Percentiles rank a stretch among this genome's conserved stretches.
phyloP scores from a whole-genome alignment of 2,888 invertebrate species.

The Parasteatoda lunata region DNA sequence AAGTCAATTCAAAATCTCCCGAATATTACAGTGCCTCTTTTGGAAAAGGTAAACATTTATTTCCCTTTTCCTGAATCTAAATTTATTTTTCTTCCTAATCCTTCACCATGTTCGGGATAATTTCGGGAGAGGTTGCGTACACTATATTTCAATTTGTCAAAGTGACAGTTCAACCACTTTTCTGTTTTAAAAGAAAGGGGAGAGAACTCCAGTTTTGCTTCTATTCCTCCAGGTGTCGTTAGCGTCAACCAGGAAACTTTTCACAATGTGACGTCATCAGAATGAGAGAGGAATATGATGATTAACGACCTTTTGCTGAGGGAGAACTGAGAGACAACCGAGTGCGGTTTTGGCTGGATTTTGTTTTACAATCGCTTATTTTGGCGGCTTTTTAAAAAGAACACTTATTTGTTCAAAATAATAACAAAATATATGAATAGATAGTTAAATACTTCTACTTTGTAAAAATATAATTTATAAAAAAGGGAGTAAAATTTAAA shows the following conservation, averaged over 20 bases:
- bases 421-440: too few relatives aligned
- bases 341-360: slow-evolving; percentile 26
- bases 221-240: slow-evolving; percentile 69
- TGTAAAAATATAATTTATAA: too few relatives aligned
- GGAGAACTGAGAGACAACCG: slow-evolving; percentile 33
- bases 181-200: slow-evolving; percentile 53
- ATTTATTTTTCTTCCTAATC: slow-evolving; percentile 34
- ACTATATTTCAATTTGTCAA: slow-evolving; percentile 68
- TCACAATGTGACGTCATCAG: slow-evolving; percentile 67
- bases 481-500: too few relatives aligned
- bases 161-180: slow-evolving; percentile 64
- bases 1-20: not conserved
- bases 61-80: not conserved
- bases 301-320: slow-evolving; percentile 65
- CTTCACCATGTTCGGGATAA: slow-evolving; percentile 21
- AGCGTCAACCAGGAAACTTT: slow-evolving; percentile 67
- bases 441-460: too few relatives aligned
- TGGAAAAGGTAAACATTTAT: not conserved
- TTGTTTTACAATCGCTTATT: slow-evolving; percentile 30
- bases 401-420: too few relatives aligned
- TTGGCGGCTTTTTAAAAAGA: slow-evolving; percentile 23
- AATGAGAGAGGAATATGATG: slow-evolving; percentile 64
- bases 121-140: slow-evolving; percentile 19
- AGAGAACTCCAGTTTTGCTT: slow-evolving; percentile 35
- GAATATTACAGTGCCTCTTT: not conserved